A percentile compares a stretch with the other conserved stretches of the same genome.
These are phyloP conservation scores for Hydractinia symbiolongicarpus DNA, from an alignment of 30 jellyfish, hydroid and myxozoan species.

Conservation along the genomic window DNA sequence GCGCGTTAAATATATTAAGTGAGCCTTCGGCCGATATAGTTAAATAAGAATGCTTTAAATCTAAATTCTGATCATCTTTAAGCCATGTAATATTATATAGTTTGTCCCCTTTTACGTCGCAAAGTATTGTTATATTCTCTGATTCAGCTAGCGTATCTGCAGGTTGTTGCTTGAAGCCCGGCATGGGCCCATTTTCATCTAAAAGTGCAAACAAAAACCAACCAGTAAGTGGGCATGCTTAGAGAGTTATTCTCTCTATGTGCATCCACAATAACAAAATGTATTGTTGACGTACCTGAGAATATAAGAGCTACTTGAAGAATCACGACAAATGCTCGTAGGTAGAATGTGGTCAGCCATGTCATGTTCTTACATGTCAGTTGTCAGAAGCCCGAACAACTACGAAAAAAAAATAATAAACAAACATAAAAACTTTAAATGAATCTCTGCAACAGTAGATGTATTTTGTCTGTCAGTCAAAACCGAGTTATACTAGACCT, in stretches of 20 bases:
- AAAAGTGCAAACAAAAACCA: background rate
- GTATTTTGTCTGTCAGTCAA: no score
- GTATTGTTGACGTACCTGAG: slow-evolving; percentile 43
- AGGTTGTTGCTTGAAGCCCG: slow-evolving; percentile 63
- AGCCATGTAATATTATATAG: slow-evolving; percentile 74
- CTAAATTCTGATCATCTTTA: slow-evolving; percentile 58
- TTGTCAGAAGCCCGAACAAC: slow-evolving; percentile 25
- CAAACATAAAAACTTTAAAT: background rate
- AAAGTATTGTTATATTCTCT: slow-evolving; percentile 50
- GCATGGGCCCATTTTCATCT: slow-evolving; percentile 38
- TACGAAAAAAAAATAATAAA: background rate
- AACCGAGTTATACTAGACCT: no score
- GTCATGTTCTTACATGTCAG: slow-evolving; percentile 75
- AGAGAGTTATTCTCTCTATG: background rate
- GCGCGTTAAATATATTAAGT: slow-evolving; percentile 39
- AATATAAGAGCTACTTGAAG: slow-evolving; percentile 52
- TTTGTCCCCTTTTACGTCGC: slow-evolving; percentile 63
- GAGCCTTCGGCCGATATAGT: slow-evolving; percentile 80
- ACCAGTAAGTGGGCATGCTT: background rate
- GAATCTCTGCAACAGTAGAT: no score
- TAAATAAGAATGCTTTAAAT: slow-evolving; percentile 32
- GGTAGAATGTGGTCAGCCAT: slow-evolving; percentile 88
- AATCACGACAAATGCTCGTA: slow-evolving; percentile 77
- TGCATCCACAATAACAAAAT: no score
- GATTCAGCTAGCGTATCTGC: slow-evolving; percentile 55